phyloP scores from a whole-genome alignment of 2,888 invertebrate genomes.

The Allophyes oxyacanthae region DNA sequence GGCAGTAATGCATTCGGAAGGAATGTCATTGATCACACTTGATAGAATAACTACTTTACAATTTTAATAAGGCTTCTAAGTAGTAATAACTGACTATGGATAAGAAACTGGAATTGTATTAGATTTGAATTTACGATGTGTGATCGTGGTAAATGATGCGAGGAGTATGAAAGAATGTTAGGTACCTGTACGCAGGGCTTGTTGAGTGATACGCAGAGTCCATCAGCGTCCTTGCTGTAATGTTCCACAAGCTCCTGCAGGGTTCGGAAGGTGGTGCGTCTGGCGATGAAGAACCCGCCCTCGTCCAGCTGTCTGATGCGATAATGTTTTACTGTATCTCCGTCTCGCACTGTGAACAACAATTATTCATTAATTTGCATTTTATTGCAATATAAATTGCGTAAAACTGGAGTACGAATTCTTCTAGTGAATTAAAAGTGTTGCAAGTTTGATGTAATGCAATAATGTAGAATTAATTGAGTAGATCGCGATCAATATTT shows the following conservation, averaged over 20 bases:
- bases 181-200: conserved; percentile 97
- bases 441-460: conserved; percentile 52
- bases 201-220: conserved; percentile 98
- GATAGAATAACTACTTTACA: conserved; percentile 43
- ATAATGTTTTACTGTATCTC: conserved; percentile 99
- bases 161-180: not conserved
- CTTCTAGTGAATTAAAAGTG: conserved; percentile 46
- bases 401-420: conserved; percentile 48
- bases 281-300: conserved; percentile 99
- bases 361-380: conserved; percentile 56
- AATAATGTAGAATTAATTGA: conserved; percentile 36
- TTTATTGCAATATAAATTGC: conserved; percentile 55
- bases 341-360: conserved; percentile 96
- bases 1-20: conserved; percentile 36
- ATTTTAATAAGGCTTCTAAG: conserved; percentile 52
- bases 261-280: conserved; percentile 98
- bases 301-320: conserved; percentile 99
- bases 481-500: conserved; percentile 18
- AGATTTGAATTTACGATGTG: conserved; percentile 43
- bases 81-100: conserved; percentile 52
- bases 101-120: conserved; percentile 43
- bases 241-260: conserved; percentile 99
- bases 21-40: conserved; percentile 36
- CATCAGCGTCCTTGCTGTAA: conserved; percentile 99
- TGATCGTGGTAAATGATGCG: conserved; percentile 10